Base-by-base conservation (phyloP, 2,888 invertebrate species). In the Euspilapteryx auroguttella region DNA sequence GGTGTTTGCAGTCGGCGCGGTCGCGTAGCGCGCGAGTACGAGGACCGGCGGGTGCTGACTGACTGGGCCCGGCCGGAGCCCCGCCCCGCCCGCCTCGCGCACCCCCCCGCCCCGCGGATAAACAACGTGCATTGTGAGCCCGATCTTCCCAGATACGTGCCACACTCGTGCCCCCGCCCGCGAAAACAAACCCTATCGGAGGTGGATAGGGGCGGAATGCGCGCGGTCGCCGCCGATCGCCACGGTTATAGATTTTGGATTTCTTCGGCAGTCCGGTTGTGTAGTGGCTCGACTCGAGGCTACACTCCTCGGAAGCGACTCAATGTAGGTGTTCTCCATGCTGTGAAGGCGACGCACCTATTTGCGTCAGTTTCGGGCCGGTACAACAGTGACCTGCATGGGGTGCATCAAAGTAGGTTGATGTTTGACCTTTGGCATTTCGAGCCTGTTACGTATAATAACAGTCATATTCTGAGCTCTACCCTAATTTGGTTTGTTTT, bases 71-170 rank as follows among this genome's bases (percentile, higher is more conserved):
- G 68, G 68, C 64, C 63, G 51, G 53, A 61, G 21, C 35, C 50
- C 25, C 52, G 40, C 59, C 47, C 54, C 42, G 49, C 30, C 39
- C 32, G 43, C 45, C 40, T 34, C 6, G 21, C 31, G 24, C 39
- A 38, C 30, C 49, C 55, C 59, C 63, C 49, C 57, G 47, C 62
- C 59, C 62, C 49, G 52, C 65, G 71, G 69, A 71, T 71, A 73
- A 73, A 71, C 73, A 71, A 71, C 71, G 54, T 73, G 73, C 73
- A 73, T 65, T 68, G 71, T 71, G 63, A 66, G 56, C 64, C 61
- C 61, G 64, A 30, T 29, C 24, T 28, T 12, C 29, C 25, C 14
- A 25, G 25, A 25, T 25, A 25, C 14, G 12, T 6, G 4, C 25
- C 21, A 12, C 24, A 12, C 20, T 21, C 21, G 21, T 21, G 12